A percentile compares a stretch with the other conserved stretches of the same genome.
These are phyloP conservation scores for Apistogramma diplotaenia DNA, from an alignment of 2,113 vertebrate species.

Conservation along the genomic window DNA sequence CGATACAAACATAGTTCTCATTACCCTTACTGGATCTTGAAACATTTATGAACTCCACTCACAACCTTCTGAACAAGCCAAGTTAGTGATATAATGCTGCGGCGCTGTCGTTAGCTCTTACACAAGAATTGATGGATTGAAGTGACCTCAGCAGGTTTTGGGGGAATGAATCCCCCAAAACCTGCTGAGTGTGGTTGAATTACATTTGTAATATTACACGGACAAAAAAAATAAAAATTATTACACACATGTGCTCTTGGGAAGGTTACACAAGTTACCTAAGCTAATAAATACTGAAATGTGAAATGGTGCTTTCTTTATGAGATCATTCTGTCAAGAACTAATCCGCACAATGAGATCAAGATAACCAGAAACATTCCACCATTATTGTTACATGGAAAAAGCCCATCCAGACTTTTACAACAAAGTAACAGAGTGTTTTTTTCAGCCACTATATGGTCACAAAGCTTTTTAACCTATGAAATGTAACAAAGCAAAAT, in stretches of 20 bases:
- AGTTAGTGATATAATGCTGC: not conserved
- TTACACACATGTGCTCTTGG: not conserved
- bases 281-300: conserved; percentile 46
- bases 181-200: conserved; percentile 10
- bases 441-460: not conserved
- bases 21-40: not conserved
- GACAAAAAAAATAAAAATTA: not conserved
- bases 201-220: conserved; percentile 24
- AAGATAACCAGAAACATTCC: conserved; percentile 39
- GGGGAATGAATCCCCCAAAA: conserved; percentile 3
- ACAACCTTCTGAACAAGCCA: not conserved
- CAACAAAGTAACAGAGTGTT: not conserved
- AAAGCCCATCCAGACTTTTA: not conserved
- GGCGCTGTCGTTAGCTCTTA: conserved; percentile 10
- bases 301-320: conserved; percentile 57
- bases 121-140: conserved; percentile 12
- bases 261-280: conserved; percentile 36
- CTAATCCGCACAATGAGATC: conserved; percentile 38
- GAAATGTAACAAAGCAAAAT: not conserved
- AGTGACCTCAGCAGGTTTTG: not conserved
- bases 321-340: conserved; percentile 60
- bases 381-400: conserved; percentile 11
- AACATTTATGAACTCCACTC: conserved; percentile 5
- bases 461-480: not conserved
- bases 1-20: not conserved